Percentiles rank a stretch among this genome's conserved stretches.
phyloP scores from a whole-genome alignment of 1,140 invertebrate species.

The Hydropsyche tenuis region DNA sequence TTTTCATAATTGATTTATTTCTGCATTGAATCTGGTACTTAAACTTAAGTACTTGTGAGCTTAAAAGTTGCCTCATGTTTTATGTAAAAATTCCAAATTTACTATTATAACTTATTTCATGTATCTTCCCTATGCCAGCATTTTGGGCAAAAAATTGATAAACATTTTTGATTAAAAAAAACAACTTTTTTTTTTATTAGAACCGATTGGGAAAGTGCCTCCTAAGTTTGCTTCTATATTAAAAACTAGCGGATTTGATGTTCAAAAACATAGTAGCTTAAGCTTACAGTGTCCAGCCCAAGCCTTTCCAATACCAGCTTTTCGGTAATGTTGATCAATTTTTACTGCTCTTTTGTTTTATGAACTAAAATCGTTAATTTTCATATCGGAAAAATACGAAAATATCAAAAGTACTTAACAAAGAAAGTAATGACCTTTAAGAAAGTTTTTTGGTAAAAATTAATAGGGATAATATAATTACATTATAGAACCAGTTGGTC shows the following conservation, averaged over 20 bases:
- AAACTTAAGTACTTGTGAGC: too few relatives aligned
- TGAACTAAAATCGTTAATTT: too few relatives aligned
- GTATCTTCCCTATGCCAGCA: constrained; percentile 64
- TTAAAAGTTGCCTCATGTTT: too few relatives aligned
- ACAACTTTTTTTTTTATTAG: constrained; percentile 54
- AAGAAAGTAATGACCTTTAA: too few relatives aligned
- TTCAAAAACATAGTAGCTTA: constrained; percentile 53
- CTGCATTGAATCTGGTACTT: too few relatives aligned
- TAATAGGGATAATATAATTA: not conserved
- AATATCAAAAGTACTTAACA: too few relatives aligned
- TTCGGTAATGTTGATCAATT: constrained; percentile 59
- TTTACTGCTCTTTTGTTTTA: too few relatives aligned
- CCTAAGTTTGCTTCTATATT: constrained; percentile 60
- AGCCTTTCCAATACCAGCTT: constrained; percentile 68
- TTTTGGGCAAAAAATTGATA: constrained; percentile 63
- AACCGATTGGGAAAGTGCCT: constrained; percentile 63
- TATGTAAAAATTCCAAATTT: too few relatives aligned
- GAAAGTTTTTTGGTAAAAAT: too few relatives aligned
- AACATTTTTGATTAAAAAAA: not conserved
- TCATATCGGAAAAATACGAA: too few relatives aligned
- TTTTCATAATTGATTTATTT: too few relatives aligned
- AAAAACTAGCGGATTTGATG: constrained; percentile 62
- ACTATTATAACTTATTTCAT: too few relatives aligned
- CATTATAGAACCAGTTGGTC: constrained; percentile 75
- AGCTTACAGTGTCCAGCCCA: constrained; percentile 70